A percentile compares a stretch with the other conserved stretches of the same genome.
Evolutionary conservation across 2,113 vertebrate species (phyloP).

Genomic region (Sakesphorus luctuosus): DNA sequence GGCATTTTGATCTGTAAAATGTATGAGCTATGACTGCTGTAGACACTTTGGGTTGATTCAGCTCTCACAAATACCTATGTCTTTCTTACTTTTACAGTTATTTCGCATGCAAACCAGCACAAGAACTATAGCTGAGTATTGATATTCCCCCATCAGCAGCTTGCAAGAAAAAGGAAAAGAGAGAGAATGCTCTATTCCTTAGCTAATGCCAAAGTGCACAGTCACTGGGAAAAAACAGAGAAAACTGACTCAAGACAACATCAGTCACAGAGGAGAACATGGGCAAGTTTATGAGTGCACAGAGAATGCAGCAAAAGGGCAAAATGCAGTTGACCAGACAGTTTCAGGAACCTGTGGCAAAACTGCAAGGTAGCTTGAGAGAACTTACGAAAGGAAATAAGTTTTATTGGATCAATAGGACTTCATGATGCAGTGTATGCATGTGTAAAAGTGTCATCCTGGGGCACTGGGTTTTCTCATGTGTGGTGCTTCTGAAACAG

Average conservation of each 20-base stretch:
- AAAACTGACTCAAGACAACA: rapidly evolving
- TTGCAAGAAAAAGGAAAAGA: neutral
- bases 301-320: neutral
- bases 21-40: neutral
- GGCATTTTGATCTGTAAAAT: neutral
- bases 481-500: neutral
- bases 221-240: neutral
- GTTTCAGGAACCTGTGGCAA: neutral
- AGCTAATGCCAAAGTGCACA: neutral
- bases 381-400: neutral
- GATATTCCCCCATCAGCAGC: neutral
- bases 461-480: neutral
- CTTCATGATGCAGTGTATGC: neutral
- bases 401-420: neutral
- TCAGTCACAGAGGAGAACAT: neutral
- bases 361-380: neutral
- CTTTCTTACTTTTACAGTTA: neutral
- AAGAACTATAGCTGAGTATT: neutral
- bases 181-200: neutral
- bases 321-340: neutral
- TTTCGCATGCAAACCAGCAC: neutral
- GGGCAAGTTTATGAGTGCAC: neutral
- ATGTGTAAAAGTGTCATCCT: neutral
- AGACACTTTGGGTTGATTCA: neutral
- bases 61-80: neutral